These are phyloP conservation scores for Blera fallax DNA, from an alignment of 2,888 invertebrate genomes.

Conservation along the genomic window DNA sequence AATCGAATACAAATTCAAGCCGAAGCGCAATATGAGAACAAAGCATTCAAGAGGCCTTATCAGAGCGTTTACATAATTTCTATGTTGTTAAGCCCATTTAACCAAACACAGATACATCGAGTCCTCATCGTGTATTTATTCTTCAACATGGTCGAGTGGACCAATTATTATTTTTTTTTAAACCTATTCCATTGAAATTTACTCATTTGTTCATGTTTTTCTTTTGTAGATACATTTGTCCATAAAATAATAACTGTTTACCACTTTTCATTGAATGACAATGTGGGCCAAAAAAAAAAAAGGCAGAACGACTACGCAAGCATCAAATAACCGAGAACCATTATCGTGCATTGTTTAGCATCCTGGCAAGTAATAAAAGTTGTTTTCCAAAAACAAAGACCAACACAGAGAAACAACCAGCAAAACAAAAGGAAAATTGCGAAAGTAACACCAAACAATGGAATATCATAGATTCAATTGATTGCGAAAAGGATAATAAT, in stretches of 20 bases:
- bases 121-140: neutral
- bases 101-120: neutral
- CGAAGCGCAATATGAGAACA: too few species aligned
- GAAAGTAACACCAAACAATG: slow-evolving; percentile 47
- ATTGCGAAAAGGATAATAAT: slow-evolving; percentile 64
- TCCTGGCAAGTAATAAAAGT: slow-evolving; percentile 31
- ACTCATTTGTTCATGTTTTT: neutral
- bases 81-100: neutral
- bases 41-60: neutral
- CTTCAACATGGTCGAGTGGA: neutral
- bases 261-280: neutral
- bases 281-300: neutral
- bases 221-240: neutral
- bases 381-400: slow-evolving; percentile 48
- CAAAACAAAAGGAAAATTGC: slow-evolving; percentile 8
- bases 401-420: slow-evolving; percentile 19
- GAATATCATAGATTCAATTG: slow-evolving; percentile 52
- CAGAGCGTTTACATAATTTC: neutral
- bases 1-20: too few species aligned
- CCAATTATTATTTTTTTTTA: neutral
- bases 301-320: neutral
- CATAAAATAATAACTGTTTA: neutral
- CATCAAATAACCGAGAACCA: slow-evolving; percentile 33
- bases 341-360: slow-evolving; percentile 42
- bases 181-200: neutral